Percentiles rank a stretch among this genome's conserved stretches.
Evolutionary conservation across 2,113 vertebrate genomes (phyloP).

Genomic region (Nycticorax nycticorax): DNA sequence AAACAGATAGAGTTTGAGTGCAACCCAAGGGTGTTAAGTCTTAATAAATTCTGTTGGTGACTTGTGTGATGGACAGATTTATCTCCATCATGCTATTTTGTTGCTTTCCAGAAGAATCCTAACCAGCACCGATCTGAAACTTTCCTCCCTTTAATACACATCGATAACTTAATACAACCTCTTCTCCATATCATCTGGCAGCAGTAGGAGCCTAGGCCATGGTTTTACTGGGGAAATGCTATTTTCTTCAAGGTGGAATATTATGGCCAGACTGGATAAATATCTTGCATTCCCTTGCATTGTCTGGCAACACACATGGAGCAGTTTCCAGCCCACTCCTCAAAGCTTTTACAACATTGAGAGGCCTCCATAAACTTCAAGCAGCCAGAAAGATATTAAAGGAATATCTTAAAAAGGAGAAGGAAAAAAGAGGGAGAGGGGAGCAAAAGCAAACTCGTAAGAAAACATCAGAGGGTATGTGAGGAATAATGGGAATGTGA

Average conservation of each 20-base stretch:
- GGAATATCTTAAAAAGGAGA: neutral
- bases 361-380: neutral
- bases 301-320: neutral
- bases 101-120: slow-evolving; percentile 16
- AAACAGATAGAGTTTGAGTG: neutral
- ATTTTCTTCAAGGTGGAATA: neutral
- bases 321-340: neutral
- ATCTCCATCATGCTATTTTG: neutral
- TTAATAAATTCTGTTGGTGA: neutral
- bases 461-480: neutral
- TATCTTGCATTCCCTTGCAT: neutral
- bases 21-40: neutral
- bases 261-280: neutral
- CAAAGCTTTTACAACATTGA: neutral
- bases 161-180: neutral
- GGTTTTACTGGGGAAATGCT: neutral
- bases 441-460: neutral
- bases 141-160: neutral
- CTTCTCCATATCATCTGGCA: neutral
- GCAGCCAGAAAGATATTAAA: neutral
- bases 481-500: neutral
- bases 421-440: neutral
- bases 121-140: neutral
- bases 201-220: neutral
- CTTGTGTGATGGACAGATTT: neutral